Percentiles rank a stretch among this genome's conserved stretches.
phyloP scores from a whole-genome alignment of 2,888 invertebrate genomes.

The Bellardia bayeri region DNA sequence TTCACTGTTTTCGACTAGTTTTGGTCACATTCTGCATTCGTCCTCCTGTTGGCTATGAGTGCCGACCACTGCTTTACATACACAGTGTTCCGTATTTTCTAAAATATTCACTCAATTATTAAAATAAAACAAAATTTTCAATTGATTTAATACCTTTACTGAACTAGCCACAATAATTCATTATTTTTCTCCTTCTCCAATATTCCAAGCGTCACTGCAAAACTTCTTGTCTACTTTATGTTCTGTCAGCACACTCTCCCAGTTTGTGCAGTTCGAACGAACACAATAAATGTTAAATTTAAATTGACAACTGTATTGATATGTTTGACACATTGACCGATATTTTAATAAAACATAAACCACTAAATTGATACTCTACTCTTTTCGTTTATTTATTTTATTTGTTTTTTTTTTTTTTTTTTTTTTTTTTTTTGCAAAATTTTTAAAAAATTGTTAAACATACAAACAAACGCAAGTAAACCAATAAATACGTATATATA shows the following conservation, averaged over 20 bases:
- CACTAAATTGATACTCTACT: constrained; percentile 60
- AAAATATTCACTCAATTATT: neutral
- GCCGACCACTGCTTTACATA: too few species aligned
- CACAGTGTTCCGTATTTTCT: too few species aligned
- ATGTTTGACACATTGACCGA: constrained; percentile 73
- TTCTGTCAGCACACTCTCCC: neutral
- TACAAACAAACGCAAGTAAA: neutral
- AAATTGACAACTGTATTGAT: constrained; percentile 72
- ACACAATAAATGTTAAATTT: constrained; percentile 64
- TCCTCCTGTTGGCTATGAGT: too few species aligned
- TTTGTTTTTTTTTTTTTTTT: too few species aligned
- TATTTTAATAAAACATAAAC: constrained; percentile 73
- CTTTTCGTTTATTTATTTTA: neutral
- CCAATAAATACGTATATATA: neutral
- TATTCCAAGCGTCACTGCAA: neutral
- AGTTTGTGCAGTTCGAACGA: neutral
- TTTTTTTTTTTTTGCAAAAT: neutral
- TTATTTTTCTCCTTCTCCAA: neutral
- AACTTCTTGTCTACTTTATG: neutral
- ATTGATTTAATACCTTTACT: neutral
- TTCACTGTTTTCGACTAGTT: too few species aligned
- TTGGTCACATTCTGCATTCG: too few species aligned
- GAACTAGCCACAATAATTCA: neutral
- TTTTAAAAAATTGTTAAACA: constrained; percentile 43
- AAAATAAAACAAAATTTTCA: neutral